Conservation (phyloP, 2,113 vertebrate species). For the Thryonomys swinderianus region DNA sequence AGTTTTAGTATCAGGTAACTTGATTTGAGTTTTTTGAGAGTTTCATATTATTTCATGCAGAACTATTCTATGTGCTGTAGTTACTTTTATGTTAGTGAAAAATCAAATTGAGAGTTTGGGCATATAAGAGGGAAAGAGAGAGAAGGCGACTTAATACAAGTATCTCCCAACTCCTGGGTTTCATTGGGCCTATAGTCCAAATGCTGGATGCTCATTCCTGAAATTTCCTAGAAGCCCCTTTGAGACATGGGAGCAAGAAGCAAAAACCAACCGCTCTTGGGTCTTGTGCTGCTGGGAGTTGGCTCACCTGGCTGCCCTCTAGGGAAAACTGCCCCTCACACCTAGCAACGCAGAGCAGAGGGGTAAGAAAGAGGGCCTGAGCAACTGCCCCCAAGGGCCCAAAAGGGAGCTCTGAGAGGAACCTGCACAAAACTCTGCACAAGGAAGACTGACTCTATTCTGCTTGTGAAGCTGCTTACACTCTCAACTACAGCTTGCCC, state of each 20-base stretch:
- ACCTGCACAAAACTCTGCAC: neutral
- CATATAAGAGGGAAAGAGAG: neutral
- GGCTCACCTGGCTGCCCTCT: neutral
- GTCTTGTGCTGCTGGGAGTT: neutral
- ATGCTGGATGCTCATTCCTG: neutral
- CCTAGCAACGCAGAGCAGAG: neutral
- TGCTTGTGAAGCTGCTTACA: neutral
- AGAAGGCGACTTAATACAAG: neutral
- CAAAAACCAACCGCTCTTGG: neutral
- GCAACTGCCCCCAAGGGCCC: neutral
- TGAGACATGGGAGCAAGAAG: neutral
- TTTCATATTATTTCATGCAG: neutral
- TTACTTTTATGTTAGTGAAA: slow-evolving; percentile 12
- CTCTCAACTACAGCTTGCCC: neutral
- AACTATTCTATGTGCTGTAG: neutral
- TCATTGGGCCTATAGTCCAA: neutral
- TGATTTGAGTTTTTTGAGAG: neutral
- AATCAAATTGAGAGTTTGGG: neutral
- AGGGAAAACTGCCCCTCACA: neutral
- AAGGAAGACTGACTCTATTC: neutral
- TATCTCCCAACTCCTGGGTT: neutral
- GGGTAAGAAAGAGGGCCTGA: neutral
- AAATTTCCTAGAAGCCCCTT: neutral
- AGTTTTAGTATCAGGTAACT: neutral
- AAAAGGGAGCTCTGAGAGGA: neutral